These are phyloP conservation scores for Podocnemis expansa DNA, from an alignment of 2,113 vertebrate species.

Conservation along the genomic window DNA sequence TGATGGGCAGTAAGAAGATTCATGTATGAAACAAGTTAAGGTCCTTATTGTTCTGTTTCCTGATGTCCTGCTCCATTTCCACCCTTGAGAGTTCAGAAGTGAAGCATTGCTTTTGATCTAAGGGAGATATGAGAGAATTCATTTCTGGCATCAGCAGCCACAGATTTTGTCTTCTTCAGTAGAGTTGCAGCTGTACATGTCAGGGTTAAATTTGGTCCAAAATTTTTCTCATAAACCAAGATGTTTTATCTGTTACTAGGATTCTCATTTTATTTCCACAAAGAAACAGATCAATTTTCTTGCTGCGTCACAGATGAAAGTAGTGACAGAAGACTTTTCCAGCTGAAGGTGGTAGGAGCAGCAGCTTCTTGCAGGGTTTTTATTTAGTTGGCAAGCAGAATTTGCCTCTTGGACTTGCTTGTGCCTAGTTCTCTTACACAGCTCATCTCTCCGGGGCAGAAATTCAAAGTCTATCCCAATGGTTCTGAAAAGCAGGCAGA, in stretches of 20 bases:
- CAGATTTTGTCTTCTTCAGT: not conserved
- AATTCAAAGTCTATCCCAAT: slow-evolving; percentile 3
- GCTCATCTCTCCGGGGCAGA: slow-evolving; percentile 28
- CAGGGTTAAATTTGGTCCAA: not conserved
- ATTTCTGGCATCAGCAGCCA: not conserved
- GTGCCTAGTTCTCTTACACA: slow-evolving; percentile 28
- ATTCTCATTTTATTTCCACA: not conserved
- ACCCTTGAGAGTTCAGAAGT: not conserved
- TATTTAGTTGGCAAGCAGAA: slow-evolving; percentile 21
- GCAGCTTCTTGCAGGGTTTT: slow-evolving; percentile 1
- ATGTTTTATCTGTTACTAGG: not conserved
- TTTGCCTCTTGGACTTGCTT: not conserved
- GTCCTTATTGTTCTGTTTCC: not conserved
- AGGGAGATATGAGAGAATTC: not conserved
- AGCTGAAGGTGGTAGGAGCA: not conserved
- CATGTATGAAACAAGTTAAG: not conserved
- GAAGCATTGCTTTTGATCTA: not conserved
- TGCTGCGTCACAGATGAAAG: not conserved
- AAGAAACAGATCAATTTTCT: not conserved
- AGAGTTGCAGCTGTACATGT: not conserved
- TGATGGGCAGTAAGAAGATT: not conserved
- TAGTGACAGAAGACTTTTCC: not conserved
- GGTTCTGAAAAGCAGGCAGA: slow-evolving; percentile 11
- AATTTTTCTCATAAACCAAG: not conserved
- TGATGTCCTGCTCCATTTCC: not conserved